Evolutionary conservation across 2,113 vertebrate species (phyloP).

Genomic region (Telmatochromis brachygnathus): DNA sequence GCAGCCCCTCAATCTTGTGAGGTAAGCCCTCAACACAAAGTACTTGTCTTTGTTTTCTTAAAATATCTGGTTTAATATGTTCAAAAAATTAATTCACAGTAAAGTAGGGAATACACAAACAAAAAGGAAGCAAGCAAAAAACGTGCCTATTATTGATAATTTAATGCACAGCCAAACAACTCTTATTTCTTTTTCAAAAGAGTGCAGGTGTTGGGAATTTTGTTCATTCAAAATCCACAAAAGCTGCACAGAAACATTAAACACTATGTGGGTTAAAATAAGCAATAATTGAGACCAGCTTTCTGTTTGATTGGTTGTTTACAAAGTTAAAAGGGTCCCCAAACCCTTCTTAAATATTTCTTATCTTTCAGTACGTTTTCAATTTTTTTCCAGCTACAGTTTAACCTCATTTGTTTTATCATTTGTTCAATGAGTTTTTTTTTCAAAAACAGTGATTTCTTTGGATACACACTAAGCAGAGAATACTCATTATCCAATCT

Average conservation of each 20-base stretch:
- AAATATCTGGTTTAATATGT: background rate
- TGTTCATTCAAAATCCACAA: background rate
- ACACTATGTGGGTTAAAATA: background rate
- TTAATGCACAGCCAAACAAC: background rate
- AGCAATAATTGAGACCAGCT: background rate
- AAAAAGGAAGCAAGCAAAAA: background rate
- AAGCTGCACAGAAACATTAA: background rate
- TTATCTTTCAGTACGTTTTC: background rate
- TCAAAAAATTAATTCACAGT: background rate
- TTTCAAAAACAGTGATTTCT: background rate
- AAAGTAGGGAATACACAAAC: background rate
- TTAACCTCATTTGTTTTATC: background rate
- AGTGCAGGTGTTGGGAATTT: background rate
- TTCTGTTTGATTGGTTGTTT: background rate
- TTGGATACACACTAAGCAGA: background rate
- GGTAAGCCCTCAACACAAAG: constrained; percentile 53
- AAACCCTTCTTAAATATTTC: background rate
- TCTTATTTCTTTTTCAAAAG: background rate
- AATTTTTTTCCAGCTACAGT: background rate
- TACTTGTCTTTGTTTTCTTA: background rate
- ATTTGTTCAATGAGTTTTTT: background rate
- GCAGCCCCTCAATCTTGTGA: constrained; percentile 88
- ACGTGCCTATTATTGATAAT: background rate
- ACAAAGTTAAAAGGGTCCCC: background rate
- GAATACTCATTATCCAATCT: background rate